A percentile compares a stretch with the other conserved stretches of the same genome.
These are phyloP conservation scores for Erebia palarica DNA, from an alignment of 2,888 invertebrate species.

Conservation along the genomic window DNA sequence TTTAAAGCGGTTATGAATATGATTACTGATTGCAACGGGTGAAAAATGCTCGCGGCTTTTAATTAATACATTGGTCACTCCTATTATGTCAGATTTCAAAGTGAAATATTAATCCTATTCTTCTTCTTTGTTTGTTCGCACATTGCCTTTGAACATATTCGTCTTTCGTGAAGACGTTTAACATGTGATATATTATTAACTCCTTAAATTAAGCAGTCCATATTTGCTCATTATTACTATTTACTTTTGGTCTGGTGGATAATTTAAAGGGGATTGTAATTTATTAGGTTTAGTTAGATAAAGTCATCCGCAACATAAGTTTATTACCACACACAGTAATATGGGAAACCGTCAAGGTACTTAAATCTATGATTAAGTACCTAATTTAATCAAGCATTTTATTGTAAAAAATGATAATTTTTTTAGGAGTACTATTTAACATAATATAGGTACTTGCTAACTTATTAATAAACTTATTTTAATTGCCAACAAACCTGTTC, in stretches of 20 bases:
- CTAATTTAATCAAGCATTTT: too few relatives aligned
- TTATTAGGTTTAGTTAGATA: not conserved
- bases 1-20: constrained; percentile 69
- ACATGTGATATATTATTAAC: not conserved
- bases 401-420: too few relatives aligned
- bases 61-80: constrained; percentile 65
- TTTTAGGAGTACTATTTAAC: too few relatives aligned
- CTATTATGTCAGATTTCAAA: constrained; percentile 44
- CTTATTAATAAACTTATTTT: not conserved
- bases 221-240: not conserved
- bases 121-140: constrained; percentile 26
- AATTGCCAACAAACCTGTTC: not conserved
- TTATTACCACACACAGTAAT: too few relatives aligned
- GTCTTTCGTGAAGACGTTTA: constrained; percentile 11
- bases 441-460: too few relatives aligned
- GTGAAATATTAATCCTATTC: constrained; percentile 30
- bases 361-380: too few relatives aligned
- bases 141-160: constrained; percentile 11
- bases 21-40: constrained; percentile 67
- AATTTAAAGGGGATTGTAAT: not conserved
- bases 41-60: constrained; percentile 63
- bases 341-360: too few relatives aligned
- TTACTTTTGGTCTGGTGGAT: not conserved
- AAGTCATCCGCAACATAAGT: too few relatives aligned
- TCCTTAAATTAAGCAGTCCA: not conserved